Evolutionary conservation across 2,113 vertebrate species (phyloP).

Genomic region (Chelonoidis abingdonii): DNA sequence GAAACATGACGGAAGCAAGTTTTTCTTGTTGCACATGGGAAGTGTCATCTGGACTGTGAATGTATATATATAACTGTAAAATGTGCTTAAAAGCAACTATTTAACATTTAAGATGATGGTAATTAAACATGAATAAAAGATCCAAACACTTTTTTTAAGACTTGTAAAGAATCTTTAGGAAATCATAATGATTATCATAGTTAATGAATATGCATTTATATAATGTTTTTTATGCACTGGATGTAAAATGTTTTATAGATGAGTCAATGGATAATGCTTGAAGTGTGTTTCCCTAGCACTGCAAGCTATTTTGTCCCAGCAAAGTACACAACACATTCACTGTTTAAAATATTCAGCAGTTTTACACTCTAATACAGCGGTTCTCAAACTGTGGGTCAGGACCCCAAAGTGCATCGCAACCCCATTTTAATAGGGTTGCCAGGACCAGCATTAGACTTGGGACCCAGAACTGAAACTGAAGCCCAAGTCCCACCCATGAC

Average conservation of each 20-base stretch:
- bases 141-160: neutral
- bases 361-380: constrained; percentile 46
- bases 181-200: neutral
- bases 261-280: neutral
- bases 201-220: neutral
- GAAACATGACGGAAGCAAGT: constrained; percentile 54
- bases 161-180: neutral
- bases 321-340: neutral
- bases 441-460: too few species aligned
- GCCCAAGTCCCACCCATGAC: too few species aligned
- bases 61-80: neutral
- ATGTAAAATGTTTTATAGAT: constrained; percentile 9
- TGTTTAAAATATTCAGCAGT: constrained; percentile 53
- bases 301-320: constrained; percentile 27
- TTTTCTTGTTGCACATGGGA: constrained; percentile 36
- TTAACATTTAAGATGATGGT: neutral
- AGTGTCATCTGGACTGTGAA: neutral
- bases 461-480: too few species aligned
- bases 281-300: neutral
- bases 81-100: neutral
- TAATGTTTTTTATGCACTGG: neutral
- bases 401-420: too few species aligned
- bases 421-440: too few species aligned
- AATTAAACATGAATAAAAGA: neutral
- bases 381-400: too few species aligned